Evolutionary conservation across 2,888 invertebrate genomes (phyloP).

Genomic region (Lepidocyrtoides sp.): DNA sequence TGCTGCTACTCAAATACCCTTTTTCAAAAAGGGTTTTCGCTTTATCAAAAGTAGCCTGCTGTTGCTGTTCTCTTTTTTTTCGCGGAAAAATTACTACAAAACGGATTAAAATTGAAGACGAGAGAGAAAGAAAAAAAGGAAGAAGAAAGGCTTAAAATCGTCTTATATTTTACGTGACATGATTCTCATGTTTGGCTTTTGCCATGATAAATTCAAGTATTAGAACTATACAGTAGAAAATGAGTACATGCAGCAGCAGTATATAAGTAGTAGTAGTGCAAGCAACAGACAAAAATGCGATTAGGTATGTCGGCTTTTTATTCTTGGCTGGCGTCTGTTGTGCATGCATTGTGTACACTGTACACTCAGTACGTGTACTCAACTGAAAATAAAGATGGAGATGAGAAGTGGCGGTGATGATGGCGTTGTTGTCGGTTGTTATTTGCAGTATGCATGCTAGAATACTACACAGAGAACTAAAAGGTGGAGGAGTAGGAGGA

Average conservation of each 20-base stretch:
- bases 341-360: neutral
- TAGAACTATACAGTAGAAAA: neutral
- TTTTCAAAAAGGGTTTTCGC: neutral
- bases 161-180: constrained; percentile 60
- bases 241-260: neutral
- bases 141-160: constrained; percentile 19
- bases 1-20: neutral
- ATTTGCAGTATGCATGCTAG: neutral
- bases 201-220: constrained; percentile 19
- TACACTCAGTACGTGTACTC: neutral
- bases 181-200: constrained; percentile 52
- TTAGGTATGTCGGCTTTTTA: constrained; percentile 61
- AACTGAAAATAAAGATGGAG: neutral
- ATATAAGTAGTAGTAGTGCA: too few relatives aligned
- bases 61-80: constrained; percentile 31
- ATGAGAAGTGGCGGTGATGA: neutral
- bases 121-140: neutral
- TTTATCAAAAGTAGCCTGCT: constrained; percentile 5
- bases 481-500: constrained; percentile 47
- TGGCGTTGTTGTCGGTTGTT: constrained; percentile 8
- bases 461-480: neutral
- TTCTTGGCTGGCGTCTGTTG: constrained; percentile 18
- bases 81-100: constrained; percentile 19
- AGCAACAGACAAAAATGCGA: constrained; percentile 3
- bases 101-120: constrained; percentile 25